phyloP scores from a whole-genome alignment of 2,888 invertebrate species.

The Dynastes grantii region DNA sequence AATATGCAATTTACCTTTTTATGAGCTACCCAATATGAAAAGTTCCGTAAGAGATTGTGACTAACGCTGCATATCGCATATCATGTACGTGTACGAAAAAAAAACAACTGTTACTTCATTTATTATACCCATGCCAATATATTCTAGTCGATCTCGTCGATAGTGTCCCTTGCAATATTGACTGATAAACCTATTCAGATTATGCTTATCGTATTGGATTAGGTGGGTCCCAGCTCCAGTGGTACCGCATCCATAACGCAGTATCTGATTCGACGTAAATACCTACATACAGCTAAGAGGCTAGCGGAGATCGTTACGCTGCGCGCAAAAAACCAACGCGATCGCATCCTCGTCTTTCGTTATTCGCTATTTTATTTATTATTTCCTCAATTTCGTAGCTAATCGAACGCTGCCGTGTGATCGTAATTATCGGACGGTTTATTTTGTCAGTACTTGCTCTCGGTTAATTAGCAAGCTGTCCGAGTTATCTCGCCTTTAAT shows the following conservation, averaged over 20 bases:
- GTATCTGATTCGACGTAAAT: not conserved
- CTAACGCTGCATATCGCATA: not conserved
- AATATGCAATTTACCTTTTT: too few relatives aligned
- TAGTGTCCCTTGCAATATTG: conserved; percentile 24
- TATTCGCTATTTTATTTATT: conserved; percentile 21
- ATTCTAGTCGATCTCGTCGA: conserved; percentile 26
- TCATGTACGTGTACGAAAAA: not conserved
- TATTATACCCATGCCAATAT: not conserved
- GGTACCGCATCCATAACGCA: too few relatives aligned
- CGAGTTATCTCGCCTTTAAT: conserved; percentile 22
- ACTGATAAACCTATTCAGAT: conserved; percentile 35
- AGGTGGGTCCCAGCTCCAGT: not conserved
- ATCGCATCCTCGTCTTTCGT: conserved; percentile 4
- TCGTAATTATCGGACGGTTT: conserved; percentile 36
- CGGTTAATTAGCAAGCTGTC: conserved; percentile 19
- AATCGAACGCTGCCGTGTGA: conserved; percentile 5
- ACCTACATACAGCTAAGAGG: not conserved
- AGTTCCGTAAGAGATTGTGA: too few relatives aligned
- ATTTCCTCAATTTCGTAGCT: conserved; percentile 44
- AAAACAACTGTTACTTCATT: not conserved
- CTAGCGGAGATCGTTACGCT: not conserved
- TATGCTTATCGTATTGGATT: not conserved
- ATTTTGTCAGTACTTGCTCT: conserved; percentile 11
- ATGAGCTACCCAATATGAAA: too few relatives aligned
- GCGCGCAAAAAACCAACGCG: not conserved